phyloP scores from a whole-genome alignment of 2,113 vertebrate genomes.

The Aspidoscelis tigris region DNA sequence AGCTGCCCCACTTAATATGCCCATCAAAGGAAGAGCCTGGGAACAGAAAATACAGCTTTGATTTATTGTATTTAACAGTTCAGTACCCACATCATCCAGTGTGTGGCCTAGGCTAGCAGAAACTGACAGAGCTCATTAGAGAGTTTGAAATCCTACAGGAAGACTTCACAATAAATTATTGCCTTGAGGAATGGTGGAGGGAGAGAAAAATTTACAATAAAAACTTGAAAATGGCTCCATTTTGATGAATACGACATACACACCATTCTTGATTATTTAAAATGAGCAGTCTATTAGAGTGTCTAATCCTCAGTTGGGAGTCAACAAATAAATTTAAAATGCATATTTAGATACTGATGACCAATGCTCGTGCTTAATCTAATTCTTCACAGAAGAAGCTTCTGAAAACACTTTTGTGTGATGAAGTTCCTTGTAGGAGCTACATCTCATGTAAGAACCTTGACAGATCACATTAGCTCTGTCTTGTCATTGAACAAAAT shows the following conservation, averaged over 20 bases:
- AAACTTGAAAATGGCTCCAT: background rate
- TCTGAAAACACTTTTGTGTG: background rate
- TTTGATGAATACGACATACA: background rate
- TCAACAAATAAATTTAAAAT: background rate
- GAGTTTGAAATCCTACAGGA: conserved; percentile 52
- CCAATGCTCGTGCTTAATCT: background rate
- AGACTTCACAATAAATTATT: conserved; percentile 56
- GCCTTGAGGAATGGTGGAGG: conserved; percentile 42
- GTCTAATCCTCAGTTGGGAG: background rate
- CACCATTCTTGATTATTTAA: background rate
- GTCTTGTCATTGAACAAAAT: background rate
- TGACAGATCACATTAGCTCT: background rate
- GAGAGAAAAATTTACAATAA: background rate
- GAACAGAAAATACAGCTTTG: conserved; percentile 48
- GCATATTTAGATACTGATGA: too few species aligned
- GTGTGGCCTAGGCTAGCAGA: conserved; percentile 38
- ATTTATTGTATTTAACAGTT: conserved; percentile 74
- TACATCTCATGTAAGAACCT: background rate
- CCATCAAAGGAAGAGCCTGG: background rate
- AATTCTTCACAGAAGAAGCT: background rate
- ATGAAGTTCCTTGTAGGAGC: background rate
- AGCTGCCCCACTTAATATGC: conserved; percentile 25
- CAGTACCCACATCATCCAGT: conserved; percentile 55
- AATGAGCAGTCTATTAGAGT: background rate
- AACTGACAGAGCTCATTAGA: conserved; percentile 68